Evolutionary conservation across 2,797 vertebrate species (phyloP).

Genomic region (Neopelma chrysocephalum): DNA sequence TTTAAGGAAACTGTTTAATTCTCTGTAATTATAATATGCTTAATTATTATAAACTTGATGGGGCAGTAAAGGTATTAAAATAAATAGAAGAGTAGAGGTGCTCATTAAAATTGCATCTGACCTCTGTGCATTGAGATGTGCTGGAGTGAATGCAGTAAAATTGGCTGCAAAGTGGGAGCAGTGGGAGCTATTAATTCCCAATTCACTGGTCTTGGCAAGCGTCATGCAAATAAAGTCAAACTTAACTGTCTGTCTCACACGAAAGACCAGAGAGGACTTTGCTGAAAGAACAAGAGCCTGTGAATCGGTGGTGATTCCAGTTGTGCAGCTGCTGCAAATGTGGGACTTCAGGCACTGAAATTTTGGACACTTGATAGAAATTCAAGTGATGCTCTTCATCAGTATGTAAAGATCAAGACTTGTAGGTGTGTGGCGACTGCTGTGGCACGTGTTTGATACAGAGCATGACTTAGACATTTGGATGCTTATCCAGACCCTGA

Average conservation of each 20-base stretch:
- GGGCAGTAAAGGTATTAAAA: conserved; percentile 65
- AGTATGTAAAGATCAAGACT: not conserved
- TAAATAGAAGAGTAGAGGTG: conserved; percentile 41
- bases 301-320: conserved; percentile 32
- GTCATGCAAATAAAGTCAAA: not conserved
- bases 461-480: not conserved
- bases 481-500: not conserved
- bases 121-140: not conserved
- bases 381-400: not conserved
- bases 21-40: conserved; percentile 47
- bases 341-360: not conserved
- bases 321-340: conserved; percentile 27
- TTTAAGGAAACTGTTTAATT: conserved; percentile 61
- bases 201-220: conserved; percentile 21
- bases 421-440: not conserved
- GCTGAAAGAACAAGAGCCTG: not conserved
- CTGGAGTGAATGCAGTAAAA: conserved; percentile 30
- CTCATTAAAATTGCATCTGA: conserved; percentile 65
- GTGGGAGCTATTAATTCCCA: conserved; percentile 22
- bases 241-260: not conserved
- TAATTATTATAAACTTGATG: conserved; percentile 63
- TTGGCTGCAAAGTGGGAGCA: not conserved
- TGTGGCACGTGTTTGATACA: accelerated
- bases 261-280: not conserved
- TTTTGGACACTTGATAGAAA: not conserved